Evolutionary conservation across 2,888 invertebrate genomes (phyloP).

Genomic region (Melieria picta): DNA sequence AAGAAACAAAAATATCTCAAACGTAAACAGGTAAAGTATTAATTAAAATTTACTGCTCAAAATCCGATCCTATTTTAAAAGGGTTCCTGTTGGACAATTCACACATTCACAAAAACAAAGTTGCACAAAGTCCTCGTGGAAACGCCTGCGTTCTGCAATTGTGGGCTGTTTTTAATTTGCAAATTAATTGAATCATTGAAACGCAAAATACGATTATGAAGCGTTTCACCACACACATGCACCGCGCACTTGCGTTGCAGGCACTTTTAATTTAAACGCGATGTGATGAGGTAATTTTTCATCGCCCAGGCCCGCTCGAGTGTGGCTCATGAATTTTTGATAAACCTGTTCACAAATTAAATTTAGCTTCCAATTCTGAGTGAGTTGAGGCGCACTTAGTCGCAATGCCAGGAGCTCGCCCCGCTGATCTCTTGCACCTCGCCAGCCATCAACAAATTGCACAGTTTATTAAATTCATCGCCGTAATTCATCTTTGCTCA

Average conservation of each 20-base stretch:
- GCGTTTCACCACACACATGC: background rate
- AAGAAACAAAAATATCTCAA: no score
- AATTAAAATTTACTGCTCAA: no score
- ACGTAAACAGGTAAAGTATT: no score
- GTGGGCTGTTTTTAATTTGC: conserved; percentile 19
- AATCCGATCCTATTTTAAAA: no score
- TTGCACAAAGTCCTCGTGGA: no score
- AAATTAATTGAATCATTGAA: conserved; percentile 33
- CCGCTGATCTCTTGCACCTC: background rate
- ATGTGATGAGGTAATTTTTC: conserved; percentile 38
- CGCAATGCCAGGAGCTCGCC: background rate
- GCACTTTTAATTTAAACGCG: conserved; percentile 30
- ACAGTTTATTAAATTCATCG: conserved; percentile 49
- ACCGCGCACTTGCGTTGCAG: background rate
- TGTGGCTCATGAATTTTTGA: conserved; percentile 34
- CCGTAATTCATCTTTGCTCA: conserved; percentile 46
- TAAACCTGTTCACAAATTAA: conserved; percentile 46
- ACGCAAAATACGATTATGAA: conserved; percentile 12
- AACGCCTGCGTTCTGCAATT: no score
- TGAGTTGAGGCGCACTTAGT: conserved; percentile 22
- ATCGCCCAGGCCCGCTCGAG: conserved; percentile 21
- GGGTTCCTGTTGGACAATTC: no score
- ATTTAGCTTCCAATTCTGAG: conserved; percentile 44
- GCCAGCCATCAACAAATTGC: conserved; percentile 38
- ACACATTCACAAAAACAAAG: no score